Conservation (phyloP, 1,140 invertebrate species). For the Zaprionus capensis region DNA sequence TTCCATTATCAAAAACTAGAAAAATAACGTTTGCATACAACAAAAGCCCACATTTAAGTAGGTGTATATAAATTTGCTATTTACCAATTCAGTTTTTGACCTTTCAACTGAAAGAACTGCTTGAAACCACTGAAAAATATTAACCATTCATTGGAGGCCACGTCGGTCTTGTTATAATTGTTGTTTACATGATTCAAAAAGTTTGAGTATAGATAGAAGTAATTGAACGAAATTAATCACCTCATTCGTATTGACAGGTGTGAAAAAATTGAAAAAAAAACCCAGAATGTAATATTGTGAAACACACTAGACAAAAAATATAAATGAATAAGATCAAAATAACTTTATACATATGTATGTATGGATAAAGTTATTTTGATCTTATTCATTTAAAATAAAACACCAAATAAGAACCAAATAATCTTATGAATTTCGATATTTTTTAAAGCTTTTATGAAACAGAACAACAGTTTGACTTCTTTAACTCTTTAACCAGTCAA, state of each 20-base stretch:
- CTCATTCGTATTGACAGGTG: neutral
- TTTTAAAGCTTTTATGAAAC: no score
- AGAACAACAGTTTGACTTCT: neutral
- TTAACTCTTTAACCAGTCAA: neutral
- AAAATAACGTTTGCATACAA: constrained; percentile 20
- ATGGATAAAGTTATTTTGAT: no score
- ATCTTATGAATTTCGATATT: neutral
- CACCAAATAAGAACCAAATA: neutral
- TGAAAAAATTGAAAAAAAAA: neutral
- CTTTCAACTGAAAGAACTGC: constrained; percentile 7
- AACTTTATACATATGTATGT: no score
- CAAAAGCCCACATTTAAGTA: neutral
- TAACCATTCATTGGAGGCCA: constrained; percentile 20
- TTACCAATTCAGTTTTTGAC: neutral
- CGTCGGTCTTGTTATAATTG: constrained; percentile 9
- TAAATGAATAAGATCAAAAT: neutral
- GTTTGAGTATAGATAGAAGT: neutral
- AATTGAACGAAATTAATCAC: neutral
- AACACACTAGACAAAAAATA: neutral
- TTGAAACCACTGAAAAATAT: constrained; percentile 1
- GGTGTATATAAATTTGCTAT: neutral
- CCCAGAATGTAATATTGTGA: neutral
- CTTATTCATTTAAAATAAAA: neutral
- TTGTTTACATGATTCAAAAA: constrained; percentile 14
- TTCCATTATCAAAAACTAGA: constrained; percentile 33